These are phyloP conservation scores for Candoia aspera DNA, from an alignment of 2,113 vertebrate genomes.

Conservation along the genomic window DNA sequence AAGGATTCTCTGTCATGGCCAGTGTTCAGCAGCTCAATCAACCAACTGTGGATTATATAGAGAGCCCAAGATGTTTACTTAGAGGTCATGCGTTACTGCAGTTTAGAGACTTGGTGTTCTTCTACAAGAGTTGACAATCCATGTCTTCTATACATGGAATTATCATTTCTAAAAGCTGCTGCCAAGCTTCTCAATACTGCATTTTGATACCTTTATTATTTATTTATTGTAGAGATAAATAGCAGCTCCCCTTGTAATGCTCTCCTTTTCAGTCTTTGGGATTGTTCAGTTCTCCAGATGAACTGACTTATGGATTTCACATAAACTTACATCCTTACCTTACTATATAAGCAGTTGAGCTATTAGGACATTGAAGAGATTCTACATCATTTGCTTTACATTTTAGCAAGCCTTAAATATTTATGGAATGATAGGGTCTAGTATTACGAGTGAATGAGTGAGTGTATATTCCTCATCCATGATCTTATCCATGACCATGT, in stretches of 20 bases:
- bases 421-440: constrained; percentile 1
- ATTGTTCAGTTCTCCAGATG: neutral
- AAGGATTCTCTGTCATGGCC: neutral
- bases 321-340: neutral
- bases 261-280: neutral
- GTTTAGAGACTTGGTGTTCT: neutral
- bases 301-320: neutral
- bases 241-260: neutral
- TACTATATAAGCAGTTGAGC: neutral
- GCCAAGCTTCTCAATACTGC: neutral
- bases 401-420: constrained; percentile 14
- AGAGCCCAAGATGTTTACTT: neutral
- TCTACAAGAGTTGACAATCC: neutral
- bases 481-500: too few species aligned
- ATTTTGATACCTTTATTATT: neutral
- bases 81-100: neutral
- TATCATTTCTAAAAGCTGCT: neutral
- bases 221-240: neutral
- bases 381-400: neutral
- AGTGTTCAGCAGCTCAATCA: neutral
- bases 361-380: neutral
- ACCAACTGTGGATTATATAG: neutral
- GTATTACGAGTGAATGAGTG: neutral
- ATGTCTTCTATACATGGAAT: neutral
- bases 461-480: neutral